A percentile compares a stretch with the other conserved stretches of the same genome.
phyloP scores from a whole-genome alignment of 2,797 vertebrate genomes.

The Hyperoplus lanceolatus region DNA sequence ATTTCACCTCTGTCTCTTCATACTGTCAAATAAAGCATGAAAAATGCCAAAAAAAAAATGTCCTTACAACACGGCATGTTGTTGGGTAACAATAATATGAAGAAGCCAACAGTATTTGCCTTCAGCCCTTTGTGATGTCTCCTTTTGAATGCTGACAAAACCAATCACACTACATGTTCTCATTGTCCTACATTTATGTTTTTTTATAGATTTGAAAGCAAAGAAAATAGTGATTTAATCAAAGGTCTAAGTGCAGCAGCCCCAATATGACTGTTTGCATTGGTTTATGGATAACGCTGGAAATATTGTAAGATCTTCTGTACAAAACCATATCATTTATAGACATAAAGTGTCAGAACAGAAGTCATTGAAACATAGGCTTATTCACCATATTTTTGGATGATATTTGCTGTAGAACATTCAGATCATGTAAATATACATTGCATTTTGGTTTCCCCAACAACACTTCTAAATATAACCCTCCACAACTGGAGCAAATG shows the following conservation, averaged over 20 bases:
- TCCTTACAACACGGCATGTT: neutral
- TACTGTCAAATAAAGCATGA: too few species aligned
- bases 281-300: neutral
- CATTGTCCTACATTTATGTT: slow-evolving; percentile 4
- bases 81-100: slow-evolving; percentile 2
- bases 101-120: slow-evolving; percentile 3
- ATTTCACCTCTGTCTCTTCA: too few species aligned
- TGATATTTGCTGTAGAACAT: slow-evolving; percentile 2
- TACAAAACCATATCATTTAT: too few species aligned
- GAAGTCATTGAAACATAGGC: slow-evolving; percentile 10
- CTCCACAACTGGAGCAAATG: slow-evolving; percentile 77
- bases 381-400: slow-evolving; percentile 1
- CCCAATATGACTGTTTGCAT: neutral
- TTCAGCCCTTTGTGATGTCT: slow-evolving; percentile 8
- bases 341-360: slow-evolving; percentile 15
- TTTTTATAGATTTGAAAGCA: neutral
- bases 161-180: slow-evolving; percentile 4
- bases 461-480: slow-evolving; percentile 78
- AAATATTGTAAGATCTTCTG: neutral
- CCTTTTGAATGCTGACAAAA: slow-evolving; percentile 4
- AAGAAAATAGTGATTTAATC: slow-evolving; percentile 9
- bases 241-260: neutral
- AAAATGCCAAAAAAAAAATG: neutral
- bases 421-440: slow-evolving; percentile 26
- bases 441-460: slow-evolving; percentile 69